Evolutionary conservation across 2,113 vertebrate genomes (phyloP).

Genomic region (Hippocampus abdominalis): DNA sequence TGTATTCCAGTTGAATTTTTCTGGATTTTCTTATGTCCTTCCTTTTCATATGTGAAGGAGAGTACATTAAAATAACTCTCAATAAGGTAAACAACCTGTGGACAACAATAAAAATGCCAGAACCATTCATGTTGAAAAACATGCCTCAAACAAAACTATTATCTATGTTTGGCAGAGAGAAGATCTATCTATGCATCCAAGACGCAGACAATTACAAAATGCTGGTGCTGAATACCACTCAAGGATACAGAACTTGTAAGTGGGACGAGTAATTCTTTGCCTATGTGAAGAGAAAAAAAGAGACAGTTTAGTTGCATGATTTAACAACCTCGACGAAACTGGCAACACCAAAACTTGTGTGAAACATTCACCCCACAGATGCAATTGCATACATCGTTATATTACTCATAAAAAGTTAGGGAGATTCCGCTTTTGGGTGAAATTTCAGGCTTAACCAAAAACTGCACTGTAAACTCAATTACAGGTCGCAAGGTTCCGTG

Average conservation of each 20-base stretch:
- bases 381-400: background rate
- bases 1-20: background rate
- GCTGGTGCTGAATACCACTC: background rate
- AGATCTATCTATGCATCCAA: background rate
- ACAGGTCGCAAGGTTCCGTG: no score
- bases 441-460: background rate
- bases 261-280: constrained; percentile 88
- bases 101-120: no score
- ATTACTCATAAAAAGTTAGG: background rate
- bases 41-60: background rate
- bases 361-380: no score
- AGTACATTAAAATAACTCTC: background rate
- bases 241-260: constrained; percentile 96
- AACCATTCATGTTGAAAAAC: background rate
- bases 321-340: background rate
- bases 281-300: constrained; percentile 54
- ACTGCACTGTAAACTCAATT: background rate
- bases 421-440: background rate
- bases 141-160: background rate
- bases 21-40: background rate
- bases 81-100: no score
- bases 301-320: background rate
- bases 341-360: background rate
- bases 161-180: background rate
- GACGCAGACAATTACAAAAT: background rate